A percentile compares a stretch with the other conserved stretches of the same genome.
These are phyloP conservation scores for Chaunax sp. DNA, from an alignment of 2,797 vertebrate genomes.

Conservation along the genomic window DNA sequence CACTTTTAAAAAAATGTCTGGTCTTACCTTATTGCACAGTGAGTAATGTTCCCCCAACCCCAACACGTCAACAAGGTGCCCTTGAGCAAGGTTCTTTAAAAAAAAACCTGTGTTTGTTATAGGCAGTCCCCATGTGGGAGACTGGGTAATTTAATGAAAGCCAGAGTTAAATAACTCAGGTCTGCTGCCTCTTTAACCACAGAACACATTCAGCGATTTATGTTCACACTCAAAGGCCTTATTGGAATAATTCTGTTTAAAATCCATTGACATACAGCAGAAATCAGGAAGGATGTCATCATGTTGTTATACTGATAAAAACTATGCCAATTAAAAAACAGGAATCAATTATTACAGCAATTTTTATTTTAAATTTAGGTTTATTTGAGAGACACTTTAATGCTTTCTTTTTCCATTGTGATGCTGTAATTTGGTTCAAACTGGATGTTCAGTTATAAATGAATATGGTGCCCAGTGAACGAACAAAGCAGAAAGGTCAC, in stretches of 20 bases:
- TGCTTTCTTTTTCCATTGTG: background rate
- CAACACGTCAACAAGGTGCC: slow-evolving; percentile 39
- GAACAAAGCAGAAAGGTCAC: background rate
- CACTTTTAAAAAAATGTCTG: no score
- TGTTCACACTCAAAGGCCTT: background rate
- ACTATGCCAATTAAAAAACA: background rate
- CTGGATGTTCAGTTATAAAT: fast-evolving
- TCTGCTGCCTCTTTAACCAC: background rate
- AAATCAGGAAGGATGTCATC: background rate
- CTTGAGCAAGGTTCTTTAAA: slow-evolving; percentile 35
- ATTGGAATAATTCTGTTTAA: no score
- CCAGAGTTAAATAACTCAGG: background rate
- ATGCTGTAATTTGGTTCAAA: background rate
- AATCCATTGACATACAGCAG: no score
- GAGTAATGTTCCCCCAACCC: background rate
- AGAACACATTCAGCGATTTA: background rate
- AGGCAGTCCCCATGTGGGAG: slow-evolving; percentile 23
- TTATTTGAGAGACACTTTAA: background rate
- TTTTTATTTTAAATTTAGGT: background rate
- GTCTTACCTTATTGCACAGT: no score
- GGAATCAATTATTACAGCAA: background rate
- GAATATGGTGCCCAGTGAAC: background rate
- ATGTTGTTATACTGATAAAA: background rate
- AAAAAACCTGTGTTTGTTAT: slow-evolving; percentile 21
- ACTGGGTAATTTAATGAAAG: slow-evolving; percentile 27